phyloP scores from a whole-genome alignment of 2,113 vertebrate species.

The Pachycephala philippinensis region DNA sequence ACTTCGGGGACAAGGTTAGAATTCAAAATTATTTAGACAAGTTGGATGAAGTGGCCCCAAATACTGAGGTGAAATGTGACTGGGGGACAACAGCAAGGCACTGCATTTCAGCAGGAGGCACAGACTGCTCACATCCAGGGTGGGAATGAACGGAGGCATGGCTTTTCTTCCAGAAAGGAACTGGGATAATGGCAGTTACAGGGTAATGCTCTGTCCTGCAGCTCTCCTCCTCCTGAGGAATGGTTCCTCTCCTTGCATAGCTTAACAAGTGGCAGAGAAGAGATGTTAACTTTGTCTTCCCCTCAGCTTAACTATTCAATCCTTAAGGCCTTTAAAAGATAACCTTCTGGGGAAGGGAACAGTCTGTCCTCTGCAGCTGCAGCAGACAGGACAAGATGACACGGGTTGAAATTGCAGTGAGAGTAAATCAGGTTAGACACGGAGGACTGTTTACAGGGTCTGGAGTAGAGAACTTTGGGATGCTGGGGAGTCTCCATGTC shows the following conservation, averaged over 20 bases:
- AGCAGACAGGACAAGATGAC: not conserved
- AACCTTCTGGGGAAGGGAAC: not conserved
- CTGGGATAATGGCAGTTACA: not conserved
- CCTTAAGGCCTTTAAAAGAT: not conserved
- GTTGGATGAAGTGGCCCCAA: not conserved
- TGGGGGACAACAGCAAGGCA: not conserved
- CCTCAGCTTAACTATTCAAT: not conserved
- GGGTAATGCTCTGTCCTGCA: not conserved
- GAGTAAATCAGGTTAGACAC: not conserved
- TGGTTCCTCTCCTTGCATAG: not conserved
- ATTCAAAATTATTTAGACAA: not conserved
- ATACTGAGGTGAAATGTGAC: not conserved
- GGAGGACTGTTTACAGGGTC: not conserved
- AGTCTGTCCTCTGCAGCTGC: not conserved
- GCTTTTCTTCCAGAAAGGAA: not conserved
- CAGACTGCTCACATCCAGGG: not conserved
- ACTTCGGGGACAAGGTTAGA: constrained; percentile 1
- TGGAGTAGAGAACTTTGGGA: not conserved
- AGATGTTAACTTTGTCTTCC: not conserved
- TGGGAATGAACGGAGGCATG: not conserved
- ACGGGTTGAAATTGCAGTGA: not conserved
- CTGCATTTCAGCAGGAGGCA: not conserved
- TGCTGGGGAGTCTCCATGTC: not conserved
- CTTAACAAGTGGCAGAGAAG: not conserved
- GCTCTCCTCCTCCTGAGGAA: not conserved